phyloP scores from a whole-genome alignment of 2,888 invertebrate genomes.

The Zootermopsis nevadensis region DNA sequence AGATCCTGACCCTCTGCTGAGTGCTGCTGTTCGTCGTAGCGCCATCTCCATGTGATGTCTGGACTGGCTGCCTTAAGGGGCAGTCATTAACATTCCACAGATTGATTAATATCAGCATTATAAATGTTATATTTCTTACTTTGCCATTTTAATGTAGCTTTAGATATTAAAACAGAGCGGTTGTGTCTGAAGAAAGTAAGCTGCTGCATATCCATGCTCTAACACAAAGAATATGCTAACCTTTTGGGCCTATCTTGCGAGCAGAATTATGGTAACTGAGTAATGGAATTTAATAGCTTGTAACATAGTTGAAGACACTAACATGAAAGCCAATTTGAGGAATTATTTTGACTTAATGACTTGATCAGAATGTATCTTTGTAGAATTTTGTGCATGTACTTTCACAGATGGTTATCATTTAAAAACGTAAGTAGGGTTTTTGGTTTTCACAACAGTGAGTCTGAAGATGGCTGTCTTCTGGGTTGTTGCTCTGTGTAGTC shows the following conservation, averaged over 20 bases:
- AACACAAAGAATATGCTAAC: background rate
- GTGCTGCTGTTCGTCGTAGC: slow-evolving; percentile 79
- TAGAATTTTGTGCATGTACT: background rate
- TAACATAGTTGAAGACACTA: background rate
- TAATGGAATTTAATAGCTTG: background rate
- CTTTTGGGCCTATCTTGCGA: background rate
- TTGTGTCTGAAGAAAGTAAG: background rate
- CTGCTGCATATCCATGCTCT: background rate
- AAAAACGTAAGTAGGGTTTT: too few species aligned
- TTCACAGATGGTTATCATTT: background rate
- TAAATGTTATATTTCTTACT: background rate
- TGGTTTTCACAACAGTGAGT: too few species aligned
- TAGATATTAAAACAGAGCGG: background rate
- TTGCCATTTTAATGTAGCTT: background rate
- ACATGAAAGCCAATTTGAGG: background rate
- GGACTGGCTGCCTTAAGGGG: slow-evolving; percentile 39
- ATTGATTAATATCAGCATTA: background rate
- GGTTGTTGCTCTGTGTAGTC: too few species aligned
- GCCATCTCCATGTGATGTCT: slow-evolving; percentile 71
- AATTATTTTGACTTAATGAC: background rate
- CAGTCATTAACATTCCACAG: slow-evolving; percentile 24
- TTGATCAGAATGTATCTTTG: background rate
- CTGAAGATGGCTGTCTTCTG: too few species aligned
- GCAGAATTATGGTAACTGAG: background rate
- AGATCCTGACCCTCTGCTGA: slow-evolving; percentile 81